phyloP scores from a whole-genome alignment of 2,797 vertebrate species.

The Phataginus tetradactyla region DNA sequence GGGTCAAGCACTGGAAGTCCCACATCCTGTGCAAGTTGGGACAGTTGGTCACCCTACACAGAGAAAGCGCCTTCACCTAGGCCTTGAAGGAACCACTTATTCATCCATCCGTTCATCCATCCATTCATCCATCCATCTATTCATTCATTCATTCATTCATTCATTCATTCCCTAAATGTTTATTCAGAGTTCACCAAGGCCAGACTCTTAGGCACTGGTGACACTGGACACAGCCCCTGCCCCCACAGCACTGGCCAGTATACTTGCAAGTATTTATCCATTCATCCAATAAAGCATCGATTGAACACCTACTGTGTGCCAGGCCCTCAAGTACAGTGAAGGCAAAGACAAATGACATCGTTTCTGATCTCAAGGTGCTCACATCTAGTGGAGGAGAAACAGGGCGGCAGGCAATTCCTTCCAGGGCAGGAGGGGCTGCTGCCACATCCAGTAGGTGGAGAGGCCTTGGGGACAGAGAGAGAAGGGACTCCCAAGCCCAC shows the following conservation, averaged over 20 bases:
- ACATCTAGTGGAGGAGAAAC: fast-evolving
- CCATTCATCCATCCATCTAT: no score
- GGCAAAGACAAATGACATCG: background rate
- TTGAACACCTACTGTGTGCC: background rate
- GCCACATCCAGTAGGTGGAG: background rate
- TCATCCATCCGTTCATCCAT: background rate
- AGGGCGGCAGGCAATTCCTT: background rate
- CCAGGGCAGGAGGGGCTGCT: background rate
- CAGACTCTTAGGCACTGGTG: background rate
- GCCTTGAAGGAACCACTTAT: background rate
- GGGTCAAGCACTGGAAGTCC: background rate
- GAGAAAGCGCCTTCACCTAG: background rate
- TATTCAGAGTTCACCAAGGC: background rate
- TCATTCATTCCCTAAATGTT: background rate
- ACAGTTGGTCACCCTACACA: no score
- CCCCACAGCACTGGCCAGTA: background rate
- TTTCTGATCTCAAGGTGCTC: background rate
- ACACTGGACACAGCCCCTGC: background rate
- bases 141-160: background rate
- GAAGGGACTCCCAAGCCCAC: background rate
- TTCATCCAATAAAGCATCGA: background rate
- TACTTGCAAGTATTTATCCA: background rate
- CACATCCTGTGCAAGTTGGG: background rate
- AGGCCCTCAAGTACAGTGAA: background rate
- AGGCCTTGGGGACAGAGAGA: background rate